Conservation (phyloP, 2,113 vertebrate genomes). For the Ursus arctos region DNA sequence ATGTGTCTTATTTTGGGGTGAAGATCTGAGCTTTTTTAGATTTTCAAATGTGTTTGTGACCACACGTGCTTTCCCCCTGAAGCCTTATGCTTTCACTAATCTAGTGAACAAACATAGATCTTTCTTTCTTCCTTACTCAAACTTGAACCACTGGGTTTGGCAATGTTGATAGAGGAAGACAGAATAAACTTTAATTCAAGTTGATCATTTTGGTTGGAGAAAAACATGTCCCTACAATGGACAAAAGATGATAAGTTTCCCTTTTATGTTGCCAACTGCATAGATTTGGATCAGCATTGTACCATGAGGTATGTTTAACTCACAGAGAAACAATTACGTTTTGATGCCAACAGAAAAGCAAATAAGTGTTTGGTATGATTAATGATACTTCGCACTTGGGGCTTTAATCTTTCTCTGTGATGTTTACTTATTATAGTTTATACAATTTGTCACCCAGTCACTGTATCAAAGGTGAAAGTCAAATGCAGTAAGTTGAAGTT, state of each 20-base stretch:
- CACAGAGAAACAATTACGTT: slow-evolving; percentile 63
- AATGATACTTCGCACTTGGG: slow-evolving; percentile 49
- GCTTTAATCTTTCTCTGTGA: slow-evolving; percentile 62
- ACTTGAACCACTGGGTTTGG: slow-evolving; percentile 26
- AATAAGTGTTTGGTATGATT: slow-evolving; percentile 67
- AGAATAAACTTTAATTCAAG: slow-evolving; percentile 57
- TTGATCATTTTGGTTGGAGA: slow-evolving; percentile 51
- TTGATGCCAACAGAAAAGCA: slow-evolving; percentile 76
- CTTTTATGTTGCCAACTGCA: slow-evolving; percentile 50
- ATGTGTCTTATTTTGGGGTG: background rate
- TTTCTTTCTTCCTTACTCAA: slow-evolving; percentile 42
- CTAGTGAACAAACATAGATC: background rate
- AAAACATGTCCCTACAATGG: slow-evolving; percentile 45
- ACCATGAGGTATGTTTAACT: slow-evolving; percentile 49
- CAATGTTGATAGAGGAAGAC: background rate
- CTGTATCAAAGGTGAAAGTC: slow-evolving; percentile 43
- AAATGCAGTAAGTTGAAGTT: background rate
- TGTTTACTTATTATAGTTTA: slow-evolving; percentile 64
- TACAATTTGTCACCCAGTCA: slow-evolving; percentile 52
- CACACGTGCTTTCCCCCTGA: background rate
- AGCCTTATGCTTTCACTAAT: background rate
- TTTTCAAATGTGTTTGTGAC: background rate
- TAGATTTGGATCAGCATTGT: slow-evolving; percentile 60
- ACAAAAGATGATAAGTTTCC: slow-evolving; percentile 9
- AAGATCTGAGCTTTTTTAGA: background rate